Conservation (phyloP, 2,113 vertebrate genomes). For the Dipodomys stephensi region DNA sequence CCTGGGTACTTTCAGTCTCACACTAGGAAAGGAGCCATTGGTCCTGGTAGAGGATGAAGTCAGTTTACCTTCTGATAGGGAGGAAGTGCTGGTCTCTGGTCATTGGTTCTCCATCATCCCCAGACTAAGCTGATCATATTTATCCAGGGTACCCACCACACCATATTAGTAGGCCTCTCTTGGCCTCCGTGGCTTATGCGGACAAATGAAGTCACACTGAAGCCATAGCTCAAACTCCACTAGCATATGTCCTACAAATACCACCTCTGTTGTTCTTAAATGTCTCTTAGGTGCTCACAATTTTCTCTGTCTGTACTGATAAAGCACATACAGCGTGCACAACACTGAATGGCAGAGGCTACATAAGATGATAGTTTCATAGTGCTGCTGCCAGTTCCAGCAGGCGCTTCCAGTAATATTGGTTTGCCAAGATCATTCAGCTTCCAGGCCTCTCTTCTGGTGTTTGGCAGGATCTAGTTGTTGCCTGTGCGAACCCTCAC, state of each 20-base stretch:
- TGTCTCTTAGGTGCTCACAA: neutral
- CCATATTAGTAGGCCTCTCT: neutral
- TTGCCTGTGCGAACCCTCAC: slow-evolving; percentile 17
- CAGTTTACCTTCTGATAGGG: neutral
- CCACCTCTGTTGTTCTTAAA: neutral
- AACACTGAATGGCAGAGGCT: neutral
- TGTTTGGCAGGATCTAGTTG: neutral
- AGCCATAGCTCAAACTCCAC: neutral
- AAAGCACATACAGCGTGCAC: neutral
- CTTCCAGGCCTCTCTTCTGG: slow-evolving; percentile 15
- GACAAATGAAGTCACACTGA: slow-evolving; percentile 31
- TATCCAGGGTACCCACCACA: neutral
- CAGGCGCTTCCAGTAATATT: neutral
- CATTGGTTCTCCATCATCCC: neutral
- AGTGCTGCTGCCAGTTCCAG: neutral
- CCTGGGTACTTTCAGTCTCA: neutral
- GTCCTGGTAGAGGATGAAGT: neutral
- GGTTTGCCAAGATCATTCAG: neutral
- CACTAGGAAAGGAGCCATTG: neutral
- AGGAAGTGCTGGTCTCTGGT: neutral
- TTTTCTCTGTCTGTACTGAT: neutral
- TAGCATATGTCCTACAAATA: neutral
- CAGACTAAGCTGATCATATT: neutral
- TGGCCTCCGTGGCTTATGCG: neutral
- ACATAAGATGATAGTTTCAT: slow-evolving; percentile 1